phyloP scores from a whole-genome alignment of 1,140 invertebrate species.

The Heterodera carotae region DNA sequence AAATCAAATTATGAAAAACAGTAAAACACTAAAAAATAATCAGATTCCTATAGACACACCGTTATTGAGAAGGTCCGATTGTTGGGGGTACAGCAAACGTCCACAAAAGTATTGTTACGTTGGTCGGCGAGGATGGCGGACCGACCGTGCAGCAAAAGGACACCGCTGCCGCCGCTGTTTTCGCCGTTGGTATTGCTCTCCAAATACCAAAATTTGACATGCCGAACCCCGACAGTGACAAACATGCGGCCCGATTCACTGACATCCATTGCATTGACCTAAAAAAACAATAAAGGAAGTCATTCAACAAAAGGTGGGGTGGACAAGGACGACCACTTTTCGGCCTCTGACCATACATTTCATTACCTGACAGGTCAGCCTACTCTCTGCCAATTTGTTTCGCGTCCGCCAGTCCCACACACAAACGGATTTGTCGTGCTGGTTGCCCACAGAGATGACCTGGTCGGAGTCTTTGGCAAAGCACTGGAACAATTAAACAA shows the following conservation, averaged over 20 bases:
- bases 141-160: constrained; percentile 49
- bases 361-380: constrained; percentile 50
- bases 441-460: constrained; percentile 56
- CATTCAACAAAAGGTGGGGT: no score
- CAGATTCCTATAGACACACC: not conserved
- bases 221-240: constrained; percentile 53
- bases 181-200: constrained; percentile 11
- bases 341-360: no score
- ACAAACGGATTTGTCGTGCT: constrained; percentile 55
- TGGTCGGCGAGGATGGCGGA: constrained; percentile 58
- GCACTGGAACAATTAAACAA: constrained; percentile 35
- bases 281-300: not conserved
- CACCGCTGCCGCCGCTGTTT: constrained; percentile 7
- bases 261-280: constrained; percentile 58
- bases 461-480: constrained; percentile 53
- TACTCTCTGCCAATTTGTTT: constrained; percentile 52
- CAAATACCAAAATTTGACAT: constrained; percentile 60
- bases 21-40: not conserved
- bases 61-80: constrained; percentile 57
- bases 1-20: not conserved
- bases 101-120: constrained; percentile 58
- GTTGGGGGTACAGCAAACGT: constrained; percentile 54
- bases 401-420: constrained; percentile 55
- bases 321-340: no score
- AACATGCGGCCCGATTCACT: constrained; percentile 49